Evolutionary conservation across 2,888 invertebrate species (phyloP).

Genomic region (Cantharis rufa): DNA sequence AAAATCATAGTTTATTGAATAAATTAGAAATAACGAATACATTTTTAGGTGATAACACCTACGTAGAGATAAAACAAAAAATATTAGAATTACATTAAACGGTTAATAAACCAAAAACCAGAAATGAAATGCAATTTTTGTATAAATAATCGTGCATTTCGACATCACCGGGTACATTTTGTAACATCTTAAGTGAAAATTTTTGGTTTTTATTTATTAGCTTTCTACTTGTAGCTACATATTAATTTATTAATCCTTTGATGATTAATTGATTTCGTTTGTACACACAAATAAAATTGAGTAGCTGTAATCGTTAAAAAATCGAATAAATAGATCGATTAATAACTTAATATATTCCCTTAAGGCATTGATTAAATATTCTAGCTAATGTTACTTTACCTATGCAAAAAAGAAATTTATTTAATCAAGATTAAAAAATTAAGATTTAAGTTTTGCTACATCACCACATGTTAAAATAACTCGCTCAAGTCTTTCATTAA

Average conservation of each 20-base stretch:
- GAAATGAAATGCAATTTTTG: not conserved
- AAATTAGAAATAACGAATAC: not conserved
- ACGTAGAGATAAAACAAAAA: not conserved
- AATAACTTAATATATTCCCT: not conserved
- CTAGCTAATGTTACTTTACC: not conserved
- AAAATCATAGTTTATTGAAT: not conserved
- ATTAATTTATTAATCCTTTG: constrained; percentile 3
- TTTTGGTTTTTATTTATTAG: constrained; percentile 4
- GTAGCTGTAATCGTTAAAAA: constrained; percentile 3
- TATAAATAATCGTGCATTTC: not conserved
- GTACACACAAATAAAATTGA: constrained; percentile 1
- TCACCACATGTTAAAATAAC: not conserved
- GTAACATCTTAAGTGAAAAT: constrained; percentile 14
- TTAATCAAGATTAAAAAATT: not conserved
- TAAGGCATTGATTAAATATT: not conserved
- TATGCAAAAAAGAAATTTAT: not conserved
- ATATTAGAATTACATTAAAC: not conserved
- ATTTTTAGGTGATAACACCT: not conserved
- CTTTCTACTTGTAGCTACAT: constrained; percentile 11
- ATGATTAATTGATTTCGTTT: constrained; percentile 7
- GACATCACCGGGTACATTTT: constrained; percentile 1
- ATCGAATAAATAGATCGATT: constrained; percentile 4
- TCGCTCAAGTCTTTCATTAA: not conserved
- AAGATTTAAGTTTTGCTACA: not conserved
- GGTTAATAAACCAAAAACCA: not conserved